Conservation (phyloP, 2,113 vertebrate genomes). For the Silurus glanis region DNA sequence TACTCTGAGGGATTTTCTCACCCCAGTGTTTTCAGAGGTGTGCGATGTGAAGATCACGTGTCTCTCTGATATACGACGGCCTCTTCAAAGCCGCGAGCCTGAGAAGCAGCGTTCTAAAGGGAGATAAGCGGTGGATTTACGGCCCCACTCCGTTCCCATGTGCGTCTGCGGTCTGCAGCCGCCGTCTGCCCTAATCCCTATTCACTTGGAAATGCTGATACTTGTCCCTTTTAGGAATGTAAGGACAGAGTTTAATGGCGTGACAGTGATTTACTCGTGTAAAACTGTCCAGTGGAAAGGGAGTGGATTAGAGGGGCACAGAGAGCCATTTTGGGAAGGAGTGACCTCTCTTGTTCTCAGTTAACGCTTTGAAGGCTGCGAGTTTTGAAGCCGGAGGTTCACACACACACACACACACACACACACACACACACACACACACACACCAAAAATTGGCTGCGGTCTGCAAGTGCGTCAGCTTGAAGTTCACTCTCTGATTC, state of each 20-base stretch:
- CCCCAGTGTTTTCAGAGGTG: constrained; percentile 26
- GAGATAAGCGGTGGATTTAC: constrained; percentile 77
- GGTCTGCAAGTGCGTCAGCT: not conserved
- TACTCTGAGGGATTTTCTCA: constrained; percentile 28
- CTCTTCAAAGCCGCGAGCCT: constrained; percentile 74
- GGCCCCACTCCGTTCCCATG: constrained; percentile 71
- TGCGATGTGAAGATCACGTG: constrained; percentile 56
- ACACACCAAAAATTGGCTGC: constrained; percentile 20
- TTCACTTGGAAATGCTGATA: constrained; percentile 73
- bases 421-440: constrained; percentile 5
- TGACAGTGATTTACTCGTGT: constrained; percentile 72
- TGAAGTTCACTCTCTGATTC: not conserved
- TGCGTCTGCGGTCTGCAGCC: constrained; percentile 68
- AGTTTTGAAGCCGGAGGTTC: constrained; percentile 39
- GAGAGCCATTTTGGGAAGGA: constrained; percentile 55
- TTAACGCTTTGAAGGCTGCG: constrained; percentile 50
- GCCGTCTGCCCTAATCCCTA: constrained; percentile 72
- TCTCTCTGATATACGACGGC: constrained; percentile 65
- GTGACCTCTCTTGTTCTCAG: constrained; percentile 51
- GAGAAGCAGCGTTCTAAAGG: constrained; percentile 72
- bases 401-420: constrained; percentile 31
- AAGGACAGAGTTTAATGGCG: constrained; percentile 70
- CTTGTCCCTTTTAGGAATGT: constrained; percentile 60
- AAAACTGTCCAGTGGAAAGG: constrained; percentile 66
- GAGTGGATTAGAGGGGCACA: constrained; percentile 56